Conservation (phyloP, 2,888 invertebrate genomes). For the Crossocerus cetratus region DNA sequence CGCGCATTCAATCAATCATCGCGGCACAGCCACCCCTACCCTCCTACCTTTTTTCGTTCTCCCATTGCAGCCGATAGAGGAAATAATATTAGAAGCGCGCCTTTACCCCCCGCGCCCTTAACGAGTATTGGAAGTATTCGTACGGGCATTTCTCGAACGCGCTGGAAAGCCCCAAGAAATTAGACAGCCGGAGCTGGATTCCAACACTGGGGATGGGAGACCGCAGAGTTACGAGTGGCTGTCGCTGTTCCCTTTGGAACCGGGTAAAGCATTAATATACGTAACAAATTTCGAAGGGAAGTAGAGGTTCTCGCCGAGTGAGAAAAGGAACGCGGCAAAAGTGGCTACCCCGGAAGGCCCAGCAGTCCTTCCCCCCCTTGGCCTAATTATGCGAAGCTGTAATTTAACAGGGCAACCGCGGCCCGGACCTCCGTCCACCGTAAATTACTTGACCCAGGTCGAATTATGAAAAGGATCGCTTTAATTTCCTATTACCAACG, state of each 20-base stretch:
- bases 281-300: conserved; percentile 37
- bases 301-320: background rate
- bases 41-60: too few species aligned
- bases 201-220: conserved; percentile 4
- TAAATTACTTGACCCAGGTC: conserved; percentile 18
- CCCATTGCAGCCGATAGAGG: too few species aligned
- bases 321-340: background rate
- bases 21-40: too few species aligned
- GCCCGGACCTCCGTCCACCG: conserved; percentile 17
- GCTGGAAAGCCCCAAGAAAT: too few species aligned
- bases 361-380: conserved; percentile 35
- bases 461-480: conserved; percentile 21
- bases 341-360: conserved; percentile 11
- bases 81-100: too few species aligned
- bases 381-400: conserved; percentile 52
- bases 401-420: conserved; percentile 33
- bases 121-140: too few species aligned
- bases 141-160: too few species aligned
- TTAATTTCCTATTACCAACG: background rate
- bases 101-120: too few species aligned
- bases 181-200: too few species aligned
- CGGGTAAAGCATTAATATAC: conserved; percentile 50
- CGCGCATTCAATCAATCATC: too few species aligned
- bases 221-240: conserved; percentile 42
- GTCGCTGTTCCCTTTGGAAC: conserved; percentile 33